These are phyloP conservation scores for Cacatua alba DNA, from an alignment of 2,113 vertebrate genomes.

Conservation along the genomic window DNA sequence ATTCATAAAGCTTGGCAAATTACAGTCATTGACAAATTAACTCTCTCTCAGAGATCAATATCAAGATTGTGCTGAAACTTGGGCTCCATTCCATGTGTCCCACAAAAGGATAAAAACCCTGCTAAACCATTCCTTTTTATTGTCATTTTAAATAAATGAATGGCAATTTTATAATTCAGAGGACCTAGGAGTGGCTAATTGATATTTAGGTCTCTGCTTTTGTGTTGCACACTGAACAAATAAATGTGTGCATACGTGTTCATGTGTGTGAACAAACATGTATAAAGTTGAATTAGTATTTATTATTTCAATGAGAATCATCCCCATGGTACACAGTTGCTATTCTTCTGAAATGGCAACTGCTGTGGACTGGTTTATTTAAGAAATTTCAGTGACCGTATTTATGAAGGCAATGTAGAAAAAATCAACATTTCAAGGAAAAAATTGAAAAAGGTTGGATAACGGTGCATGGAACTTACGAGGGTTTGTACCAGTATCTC, in stretches of 20 bases:
- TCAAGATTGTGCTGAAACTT: conserved; percentile 46
- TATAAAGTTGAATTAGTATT: neutral
- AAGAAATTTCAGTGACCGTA: neutral
- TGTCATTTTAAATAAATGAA: conserved; percentile 50
- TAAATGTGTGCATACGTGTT: neutral
- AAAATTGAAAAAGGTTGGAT: neutral
- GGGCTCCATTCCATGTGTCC: conserved; percentile 33
- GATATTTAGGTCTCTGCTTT: neutral
- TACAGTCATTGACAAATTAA: conserved; percentile 71
- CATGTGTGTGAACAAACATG: neutral
- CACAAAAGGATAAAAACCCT: conserved; percentile 34
- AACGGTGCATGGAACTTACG: neutral
- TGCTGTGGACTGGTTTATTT: neutral
- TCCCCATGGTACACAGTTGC: neutral
- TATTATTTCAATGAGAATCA: neutral
- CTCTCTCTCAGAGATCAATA: conserved; percentile 56
- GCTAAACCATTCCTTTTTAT: conserved; percentile 42
- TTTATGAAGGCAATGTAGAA: neutral
- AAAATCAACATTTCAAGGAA: neutral
- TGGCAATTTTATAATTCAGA: conserved; percentile 39
- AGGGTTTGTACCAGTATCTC: neutral
- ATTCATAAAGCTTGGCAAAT: conserved; percentile 69
- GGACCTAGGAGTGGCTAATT: neutral
- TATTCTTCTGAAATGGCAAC: neutral
- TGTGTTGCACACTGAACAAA: neutral